phyloP scores from a whole-genome alignment of 2,113 vertebrate species.

The Pavo muticus region DNA sequence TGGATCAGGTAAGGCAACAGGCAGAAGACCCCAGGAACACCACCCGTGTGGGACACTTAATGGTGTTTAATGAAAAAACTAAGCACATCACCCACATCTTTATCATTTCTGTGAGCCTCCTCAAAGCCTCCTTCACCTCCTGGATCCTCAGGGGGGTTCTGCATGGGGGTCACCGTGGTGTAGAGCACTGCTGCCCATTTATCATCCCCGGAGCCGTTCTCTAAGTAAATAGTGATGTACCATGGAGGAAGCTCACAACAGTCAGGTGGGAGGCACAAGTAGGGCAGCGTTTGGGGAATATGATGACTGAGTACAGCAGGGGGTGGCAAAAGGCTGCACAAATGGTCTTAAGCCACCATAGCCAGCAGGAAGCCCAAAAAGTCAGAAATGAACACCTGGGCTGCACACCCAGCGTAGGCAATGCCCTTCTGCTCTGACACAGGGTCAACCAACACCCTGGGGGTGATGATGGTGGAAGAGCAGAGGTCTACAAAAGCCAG shows the following conservation, averaged over 20 bases:
- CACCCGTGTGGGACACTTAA: not conserved
- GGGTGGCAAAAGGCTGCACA: not conserved
- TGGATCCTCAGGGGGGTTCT: slow-evolving; percentile 70
- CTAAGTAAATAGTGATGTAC: slow-evolving; percentile 21
- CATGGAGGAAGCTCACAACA: slow-evolving; percentile 17
- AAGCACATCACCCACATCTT: not conserved
- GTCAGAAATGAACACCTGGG: not conserved
- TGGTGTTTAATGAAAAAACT: not conserved
- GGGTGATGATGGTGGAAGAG: not conserved
- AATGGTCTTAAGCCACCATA: not conserved
- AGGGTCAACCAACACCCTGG: not conserved
- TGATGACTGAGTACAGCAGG: not conserved
- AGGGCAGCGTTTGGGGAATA: not conserved
- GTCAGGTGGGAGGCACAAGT: slow-evolving; percentile 62
- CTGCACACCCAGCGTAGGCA: not conserved
- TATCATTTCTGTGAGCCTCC: not conserved
- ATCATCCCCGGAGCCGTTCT: slow-evolving; percentile 30
- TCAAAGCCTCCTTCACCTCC: slow-evolving; percentile 58
- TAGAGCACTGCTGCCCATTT: slow-evolving; percentile 53
- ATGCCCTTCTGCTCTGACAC: not conserved
- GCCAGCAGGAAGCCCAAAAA: slow-evolving; percentile 4
- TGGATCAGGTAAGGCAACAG: not conserved
- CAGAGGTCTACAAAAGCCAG: slow-evolving; percentile 28
- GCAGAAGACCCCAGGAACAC: rapidly evolving
- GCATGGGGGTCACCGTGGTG: slow-evolving; percentile 45